A percentile compares a stretch with the other conserved stretches of the same genome.
These are phyloP conservation scores for Alcis repandata DNA, from an alignment of 2,888 invertebrate species.

Conservation along the genomic window DNA sequence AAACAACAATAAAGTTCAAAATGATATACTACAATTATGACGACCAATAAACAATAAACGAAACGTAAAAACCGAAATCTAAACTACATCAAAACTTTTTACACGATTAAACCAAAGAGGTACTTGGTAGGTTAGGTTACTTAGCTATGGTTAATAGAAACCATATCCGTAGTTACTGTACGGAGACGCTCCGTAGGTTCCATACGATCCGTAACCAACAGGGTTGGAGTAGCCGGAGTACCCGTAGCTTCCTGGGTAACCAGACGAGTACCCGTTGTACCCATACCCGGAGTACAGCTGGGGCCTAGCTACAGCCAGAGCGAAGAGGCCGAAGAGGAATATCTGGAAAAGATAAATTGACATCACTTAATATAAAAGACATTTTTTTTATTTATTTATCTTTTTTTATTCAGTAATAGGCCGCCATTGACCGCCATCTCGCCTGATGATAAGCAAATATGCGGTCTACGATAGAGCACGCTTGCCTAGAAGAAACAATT, in stretches of 20 bases:
- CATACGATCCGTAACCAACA: conserved; percentile 65
- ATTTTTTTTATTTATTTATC: too few species aligned
- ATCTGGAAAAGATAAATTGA: conserved; percentile 69
- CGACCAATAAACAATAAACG: conserved; percentile 30
- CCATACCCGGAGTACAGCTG: conserved; percentile 73
- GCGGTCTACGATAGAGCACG: too few species aligned
- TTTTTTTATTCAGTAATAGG: too few species aligned
- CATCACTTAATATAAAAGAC: too few species aligned
- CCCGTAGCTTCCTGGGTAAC: conserved; percentile 71
- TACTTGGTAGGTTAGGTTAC: neutral
- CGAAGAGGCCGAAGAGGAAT: conserved; percentile 76
- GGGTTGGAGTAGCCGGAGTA: conserved; percentile 76
- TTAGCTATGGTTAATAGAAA: conserved; percentile 60
- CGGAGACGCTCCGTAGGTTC: conserved; percentile 67
- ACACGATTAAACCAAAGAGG: conserved; percentile 5
- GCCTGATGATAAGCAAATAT: too few species aligned
- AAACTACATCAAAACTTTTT: conserved; percentile 37
- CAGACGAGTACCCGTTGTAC: conserved; percentile 64
- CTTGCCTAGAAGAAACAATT: too few species aligned
- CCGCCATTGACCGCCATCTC: too few species aligned
- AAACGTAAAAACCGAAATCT: conserved; percentile 15
- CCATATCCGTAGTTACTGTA: conserved; percentile 72
- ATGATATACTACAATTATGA: conserved; percentile 46
- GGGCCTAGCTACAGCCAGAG: conserved; percentile 80
- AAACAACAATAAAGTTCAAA: conserved; percentile 32